These are phyloP conservation scores for Chelonus insularis DNA, from an alignment of 1,140 invertebrate genomes.

Conservation along the genomic window DNA sequence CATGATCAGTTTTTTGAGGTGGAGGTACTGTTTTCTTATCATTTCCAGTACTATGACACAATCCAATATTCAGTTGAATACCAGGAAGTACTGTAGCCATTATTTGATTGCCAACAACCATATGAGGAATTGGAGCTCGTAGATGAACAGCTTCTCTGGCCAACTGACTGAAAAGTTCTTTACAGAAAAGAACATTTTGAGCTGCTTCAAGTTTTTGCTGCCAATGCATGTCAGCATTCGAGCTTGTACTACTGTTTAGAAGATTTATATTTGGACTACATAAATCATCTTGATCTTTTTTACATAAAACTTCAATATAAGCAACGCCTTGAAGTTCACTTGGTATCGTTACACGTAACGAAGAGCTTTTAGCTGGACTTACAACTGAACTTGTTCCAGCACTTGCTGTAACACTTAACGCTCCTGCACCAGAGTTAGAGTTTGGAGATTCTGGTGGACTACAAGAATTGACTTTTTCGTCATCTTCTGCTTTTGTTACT, in stretches of 20 bases:
- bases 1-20: constrained; percentile 76
- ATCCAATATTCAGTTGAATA: constrained; percentile 81
- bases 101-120: constrained; percentile 96
- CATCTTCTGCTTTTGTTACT: constrained; percentile 91
- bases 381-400: background rate
- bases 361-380: constrained; percentile 68
- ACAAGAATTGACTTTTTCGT: constrained; percentile 62
- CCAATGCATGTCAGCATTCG: constrained; percentile 84
- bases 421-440: constrained; percentile 35
- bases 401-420: constrained; percentile 6
- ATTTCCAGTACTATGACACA: constrained; percentile 76
- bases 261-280: constrained; percentile 78
- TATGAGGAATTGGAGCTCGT: constrained; percentile 89
- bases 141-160: constrained; percentile 93
- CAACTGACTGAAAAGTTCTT: constrained; percentile 93
- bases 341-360: constrained; percentile 87
- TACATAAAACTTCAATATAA: constrained; percentile 92
- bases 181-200: constrained; percentile 96
- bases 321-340: constrained; percentile 93
- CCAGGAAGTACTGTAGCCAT: constrained; percentile 93
- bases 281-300: constrained; percentile 87
- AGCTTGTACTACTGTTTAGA: constrained; percentile 69
- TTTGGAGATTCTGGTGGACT: constrained; percentile 62
- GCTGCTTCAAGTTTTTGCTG: constrained; percentile 93
- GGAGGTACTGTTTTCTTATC: constrained; percentile 62